A percentile compares a stretch with the other conserved stretches of the same genome.
Evolutionary conservation across 2,113 vertebrate species (phyloP).

Genomic region (Pantherophis guttatus): DNA sequence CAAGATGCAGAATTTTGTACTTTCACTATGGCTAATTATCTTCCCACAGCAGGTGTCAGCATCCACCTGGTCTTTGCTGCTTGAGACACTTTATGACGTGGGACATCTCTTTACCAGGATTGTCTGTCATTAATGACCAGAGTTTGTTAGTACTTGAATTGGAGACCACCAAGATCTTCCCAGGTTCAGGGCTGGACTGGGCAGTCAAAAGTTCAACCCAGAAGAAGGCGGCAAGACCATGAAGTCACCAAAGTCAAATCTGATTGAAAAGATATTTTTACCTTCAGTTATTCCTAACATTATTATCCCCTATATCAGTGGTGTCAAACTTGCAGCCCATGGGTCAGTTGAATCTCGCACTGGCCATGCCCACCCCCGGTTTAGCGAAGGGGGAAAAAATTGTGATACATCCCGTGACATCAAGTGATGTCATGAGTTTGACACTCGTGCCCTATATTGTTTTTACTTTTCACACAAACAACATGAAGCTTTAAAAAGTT

Average conservation of each 20-base stretch:
- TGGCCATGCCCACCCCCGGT: too few relatives aligned
- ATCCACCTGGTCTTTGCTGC: background rate
- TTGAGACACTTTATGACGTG: background rate
- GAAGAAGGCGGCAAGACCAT: background rate
- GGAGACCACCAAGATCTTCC: background rate
- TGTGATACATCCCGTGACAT: too few relatives aligned
- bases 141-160: background rate
- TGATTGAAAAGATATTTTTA: background rate
- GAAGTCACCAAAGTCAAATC: background rate
- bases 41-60: background rate
- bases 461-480: background rate
- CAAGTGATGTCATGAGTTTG: too few relatives aligned
- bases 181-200: background rate
- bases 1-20: background rate
- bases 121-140: background rate
- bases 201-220: background rate
- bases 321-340: too few relatives aligned
- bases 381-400: too few relatives aligned
- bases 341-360: too few relatives aligned
- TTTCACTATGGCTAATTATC: background rate
- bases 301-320: background rate
- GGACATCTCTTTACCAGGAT: background rate
- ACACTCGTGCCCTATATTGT: background rate
- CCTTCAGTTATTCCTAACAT: background rate
- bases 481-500: background rate